phyloP scores from a whole-genome alignment of 2,113 vertebrate genomes.

The Pseudonaja textilis region DNA sequence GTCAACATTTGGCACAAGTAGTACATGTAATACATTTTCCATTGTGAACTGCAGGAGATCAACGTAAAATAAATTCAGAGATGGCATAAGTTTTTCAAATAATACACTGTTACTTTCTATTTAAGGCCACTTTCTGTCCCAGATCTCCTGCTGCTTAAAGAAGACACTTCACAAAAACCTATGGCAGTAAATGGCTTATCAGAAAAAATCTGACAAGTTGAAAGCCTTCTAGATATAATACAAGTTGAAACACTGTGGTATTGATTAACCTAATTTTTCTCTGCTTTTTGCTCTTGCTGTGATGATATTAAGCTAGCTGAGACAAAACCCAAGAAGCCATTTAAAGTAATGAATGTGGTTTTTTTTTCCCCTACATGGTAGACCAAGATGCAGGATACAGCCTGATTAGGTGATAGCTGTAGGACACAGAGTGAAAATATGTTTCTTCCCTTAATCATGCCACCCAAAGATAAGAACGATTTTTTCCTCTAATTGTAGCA shows the following conservation, averaged over 20 bases:
- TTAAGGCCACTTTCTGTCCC: slow-evolving; percentile 19
- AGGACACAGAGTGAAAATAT: slow-evolving; percentile 39
- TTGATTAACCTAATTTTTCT: slow-evolving; percentile 68
- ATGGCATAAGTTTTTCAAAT: slow-evolving; percentile 1
- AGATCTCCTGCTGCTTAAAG: background rate
- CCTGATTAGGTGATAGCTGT: slow-evolving; percentile 29
- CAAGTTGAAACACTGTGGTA: slow-evolving; percentile 51
- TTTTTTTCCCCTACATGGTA: background rate
- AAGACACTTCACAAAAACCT: background rate
- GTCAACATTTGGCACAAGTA: background rate
- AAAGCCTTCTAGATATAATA: slow-evolving; percentile 42
- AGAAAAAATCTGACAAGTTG: slow-evolving; percentile 42
- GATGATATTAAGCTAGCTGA: slow-evolving; percentile 52
- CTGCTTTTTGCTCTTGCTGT: slow-evolving; percentile 41
- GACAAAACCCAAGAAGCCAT: slow-evolving; percentile 48
- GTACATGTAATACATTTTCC: background rate
- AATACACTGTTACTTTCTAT: slow-evolving; percentile 32
- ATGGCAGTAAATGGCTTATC: slow-evolving; percentile 34
- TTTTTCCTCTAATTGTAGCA: background rate
- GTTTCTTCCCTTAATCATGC: slow-evolving; percentile 22
- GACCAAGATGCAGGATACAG: slow-evolving; percentile 39
- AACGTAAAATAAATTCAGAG: background rate
- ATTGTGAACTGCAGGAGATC: background rate
- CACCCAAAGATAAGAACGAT: slow-evolving; percentile 33
- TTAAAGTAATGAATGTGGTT: slow-evolving; percentile 51